Base-by-base conservation (phyloP, 2,888 invertebrate genomes). In the Xanthia togata region DNA sequence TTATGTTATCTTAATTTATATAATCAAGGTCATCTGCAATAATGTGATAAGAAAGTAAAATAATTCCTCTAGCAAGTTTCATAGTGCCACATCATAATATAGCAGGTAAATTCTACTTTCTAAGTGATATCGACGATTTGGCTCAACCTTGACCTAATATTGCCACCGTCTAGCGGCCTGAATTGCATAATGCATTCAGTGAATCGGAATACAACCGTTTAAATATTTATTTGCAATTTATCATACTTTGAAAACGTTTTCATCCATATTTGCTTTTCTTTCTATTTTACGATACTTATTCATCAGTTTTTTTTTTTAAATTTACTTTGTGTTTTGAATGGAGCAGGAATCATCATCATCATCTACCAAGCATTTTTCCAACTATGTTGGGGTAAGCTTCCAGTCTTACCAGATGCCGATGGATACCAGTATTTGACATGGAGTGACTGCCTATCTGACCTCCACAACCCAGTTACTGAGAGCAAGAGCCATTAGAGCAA, bases 151-250 rank as follows among this genome's bases (percentile, higher is more conserved):
- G 84, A 31, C 84, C 84, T 53, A 76, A 60, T 78, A 71, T 44
- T 38, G 4, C 14, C 44, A 26, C 23, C 17, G 76, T 70, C 70
- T 72, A 69, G 41, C 57, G 72, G 50, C 70, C 74, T 70, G 72
- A 62, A 76, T 75, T 70, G 73, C 70, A 73, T n/a, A 84, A 81
- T 84, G 75, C 75, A 84, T 78, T 75, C 67, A 57, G n/a, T 72
- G 57, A 26, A 57, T 70, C 50, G 12, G 17, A 67, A 50, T 41
- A 55, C 35, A 12, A 53, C 6, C 35, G 44, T 74, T 59, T 23
- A 57, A 65, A 59, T 4, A 79, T 74, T 47, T 53, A 70, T 73
- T 55, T 44, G n/a, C 31, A 11, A 26, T 65, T 64, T 60, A 38
- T 26, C 17, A 57, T 71, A 70, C 35, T 26, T 71, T 53, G 59